These are phyloP conservation scores for Oreochromis niloticus DNA, from an alignment of 2,113 vertebrate species.

Conservation along the genomic window DNA sequence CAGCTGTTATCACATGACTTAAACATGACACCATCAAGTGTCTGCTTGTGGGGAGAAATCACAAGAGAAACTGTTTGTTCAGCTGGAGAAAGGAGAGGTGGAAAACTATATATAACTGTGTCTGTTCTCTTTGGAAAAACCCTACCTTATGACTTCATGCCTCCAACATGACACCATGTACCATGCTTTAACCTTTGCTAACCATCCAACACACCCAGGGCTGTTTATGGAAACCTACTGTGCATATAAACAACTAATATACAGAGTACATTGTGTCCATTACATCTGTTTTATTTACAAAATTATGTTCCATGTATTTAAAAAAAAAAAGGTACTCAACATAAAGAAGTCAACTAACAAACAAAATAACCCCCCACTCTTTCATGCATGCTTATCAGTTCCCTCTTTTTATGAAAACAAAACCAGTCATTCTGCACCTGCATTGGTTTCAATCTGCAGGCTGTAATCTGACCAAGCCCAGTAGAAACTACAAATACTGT, in stretches of 20 bases:
- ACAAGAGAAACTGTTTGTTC: neutral
- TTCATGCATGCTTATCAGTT: neutral
- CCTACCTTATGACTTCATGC: neutral
- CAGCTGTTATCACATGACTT: neutral
- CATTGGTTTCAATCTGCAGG: neutral
- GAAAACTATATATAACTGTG: neutral
- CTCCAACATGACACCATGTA: neutral
- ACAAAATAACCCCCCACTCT: neutral
- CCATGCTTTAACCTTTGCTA: neutral
- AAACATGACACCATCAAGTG: neutral
- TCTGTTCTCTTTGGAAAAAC: neutral
- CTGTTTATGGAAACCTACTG: neutral
- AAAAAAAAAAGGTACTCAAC: neutral
- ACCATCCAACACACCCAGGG: neutral
- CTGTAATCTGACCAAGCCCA: neutral
- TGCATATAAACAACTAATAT: neutral
- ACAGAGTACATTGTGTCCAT: neutral
- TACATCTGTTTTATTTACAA: neutral
- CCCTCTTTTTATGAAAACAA: neutral
- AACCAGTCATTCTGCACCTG: neutral
- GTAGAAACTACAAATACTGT: slow-evolving; percentile 23
- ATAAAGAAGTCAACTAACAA: neutral
- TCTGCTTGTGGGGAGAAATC: neutral
- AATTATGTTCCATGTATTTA: neutral
- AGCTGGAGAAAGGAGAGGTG: neutral